Evolutionary conservation across 2,888 invertebrate species (phyloP).

Genomic region (Agriopis marginaria): DNA sequence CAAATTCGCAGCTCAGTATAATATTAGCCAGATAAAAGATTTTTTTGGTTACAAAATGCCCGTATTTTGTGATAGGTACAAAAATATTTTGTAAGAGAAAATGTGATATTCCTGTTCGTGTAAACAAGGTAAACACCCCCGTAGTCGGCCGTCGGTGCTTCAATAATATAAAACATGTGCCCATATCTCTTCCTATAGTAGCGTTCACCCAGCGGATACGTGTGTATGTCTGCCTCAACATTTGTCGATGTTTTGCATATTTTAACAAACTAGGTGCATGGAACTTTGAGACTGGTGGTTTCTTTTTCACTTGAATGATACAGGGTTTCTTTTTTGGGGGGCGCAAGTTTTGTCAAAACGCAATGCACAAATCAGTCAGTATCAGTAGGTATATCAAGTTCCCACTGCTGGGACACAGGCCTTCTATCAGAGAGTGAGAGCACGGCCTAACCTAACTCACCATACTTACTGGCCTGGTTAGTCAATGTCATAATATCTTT

Average conservation of each 20-base stretch:
- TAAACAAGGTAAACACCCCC: conserved; percentile 75
- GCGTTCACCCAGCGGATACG: conserved; percentile 62
- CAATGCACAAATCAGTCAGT: too few relatives aligned
- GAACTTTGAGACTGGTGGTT: background rate
- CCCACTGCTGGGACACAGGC: too few relatives aligned
- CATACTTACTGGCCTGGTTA: too few relatives aligned
- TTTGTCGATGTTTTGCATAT: conserved; percentile 39
- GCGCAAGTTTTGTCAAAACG: too few relatives aligned
- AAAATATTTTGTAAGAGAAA: conserved; percentile 54
- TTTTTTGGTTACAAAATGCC: conserved; percentile 15
- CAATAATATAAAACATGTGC: conserved; percentile 83
- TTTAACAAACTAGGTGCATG: conserved; percentile 30
- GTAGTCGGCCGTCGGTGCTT: conserved; percentile 65
- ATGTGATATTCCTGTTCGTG: conserved; percentile 51
- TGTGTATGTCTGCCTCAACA: conserved; percentile 35
- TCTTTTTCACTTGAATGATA: background rate
- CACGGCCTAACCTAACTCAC: too few relatives aligned
- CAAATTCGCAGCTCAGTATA: background rate
- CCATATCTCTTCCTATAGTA: conserved; percentile 69
- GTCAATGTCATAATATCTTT: too few relatives aligned
- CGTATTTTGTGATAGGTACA: conserved; percentile 19
- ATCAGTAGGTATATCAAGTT: too few relatives aligned
- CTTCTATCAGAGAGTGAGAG: too few relatives aligned
- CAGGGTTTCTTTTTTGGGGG: too few relatives aligned
- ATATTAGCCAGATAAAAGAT: conserved; percentile 4